Conservation (phyloP, 2,797 vertebrate genomes). For the Hemitrygon akajei region DNA sequence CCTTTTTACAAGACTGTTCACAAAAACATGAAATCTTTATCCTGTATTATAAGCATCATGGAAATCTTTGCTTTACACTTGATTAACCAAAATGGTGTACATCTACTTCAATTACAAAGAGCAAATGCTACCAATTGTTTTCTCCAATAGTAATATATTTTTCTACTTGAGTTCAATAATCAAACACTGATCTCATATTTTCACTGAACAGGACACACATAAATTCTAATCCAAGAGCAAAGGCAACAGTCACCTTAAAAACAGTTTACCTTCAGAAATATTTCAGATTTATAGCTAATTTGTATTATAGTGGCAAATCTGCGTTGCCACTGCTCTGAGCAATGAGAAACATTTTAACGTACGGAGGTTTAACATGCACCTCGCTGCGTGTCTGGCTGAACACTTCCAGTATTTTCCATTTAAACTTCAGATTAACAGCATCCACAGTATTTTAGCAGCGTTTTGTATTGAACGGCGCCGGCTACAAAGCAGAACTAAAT, state of each 20-base stretch:
- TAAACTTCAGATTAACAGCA: neutral
- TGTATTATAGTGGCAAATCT: neutral
- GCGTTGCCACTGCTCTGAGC: neutral
- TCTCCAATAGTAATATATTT: neutral
- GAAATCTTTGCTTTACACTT: neutral
- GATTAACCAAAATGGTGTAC: neutral
- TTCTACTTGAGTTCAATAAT: neutral
- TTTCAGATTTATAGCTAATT: neutral
- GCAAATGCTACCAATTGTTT: neutral
- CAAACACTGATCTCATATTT: slow-evolving; percentile 3
- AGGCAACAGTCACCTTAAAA: neutral
- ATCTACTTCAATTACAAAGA: neutral
- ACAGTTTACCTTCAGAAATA: neutral
- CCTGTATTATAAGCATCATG: neutral
- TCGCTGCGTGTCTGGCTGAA: neutral
- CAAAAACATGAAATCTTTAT: neutral
- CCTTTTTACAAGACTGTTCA: neutral
- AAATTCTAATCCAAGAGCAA: neutral
- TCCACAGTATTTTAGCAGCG: neutral
- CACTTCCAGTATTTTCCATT: neutral
- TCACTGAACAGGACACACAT: too few relatives aligned
- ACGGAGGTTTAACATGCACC: neutral
- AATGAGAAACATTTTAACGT: neutral
- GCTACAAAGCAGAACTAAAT: neutral
- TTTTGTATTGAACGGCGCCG: neutral